Base-by-base conservation (phyloP, 2,797 vertebrate species). In the Epinephelus malabaricus region DNA sequence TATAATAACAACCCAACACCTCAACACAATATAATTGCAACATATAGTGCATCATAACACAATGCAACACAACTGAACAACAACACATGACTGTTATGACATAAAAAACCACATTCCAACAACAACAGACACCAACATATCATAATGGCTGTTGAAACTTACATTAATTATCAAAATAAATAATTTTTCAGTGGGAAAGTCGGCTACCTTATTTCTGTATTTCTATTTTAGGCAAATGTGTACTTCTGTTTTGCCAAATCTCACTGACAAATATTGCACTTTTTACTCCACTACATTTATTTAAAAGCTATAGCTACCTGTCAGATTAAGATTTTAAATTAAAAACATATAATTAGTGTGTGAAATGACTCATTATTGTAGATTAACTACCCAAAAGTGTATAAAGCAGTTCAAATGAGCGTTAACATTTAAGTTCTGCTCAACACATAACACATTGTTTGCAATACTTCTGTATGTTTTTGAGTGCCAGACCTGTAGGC, bases 11-110 rank as follows among this genome's bases (percentile, higher is more conserved):
- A 50, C 21, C 6, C 6, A 62, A 34, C 30, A 75, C 19, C 53
- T 50, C 18, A 62, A 47, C 21, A 64, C 34, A 66, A 43, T 15
- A 45, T 17, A 64, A 18, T 82, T 90, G 23, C 78, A 69, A 83
- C 76, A 86, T 30, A 3, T 11, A 23, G 18, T 40, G 30, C 0
- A 15, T 80, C 69, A 78, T 38, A 73, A 65, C 67, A 65, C 47
- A 61, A 40, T 43, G 61, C 38, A 78, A 30, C 62, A 60, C 27
- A 30, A 17, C 15, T 13, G 11, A 30, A 15, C 21, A 76, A 30
- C 23, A 72, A 59, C 56, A 56, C 1, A 49, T 34, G 15, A 72
- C 45, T 53, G 50, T 74, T 75, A 66, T 75, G 79, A 69, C 67
- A 87, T 47, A 67, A 71, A 30, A 43, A 47, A 69, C 14, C 65